Evolutionary conservation across 2,113 vertebrate genomes (phyloP).

Genomic region (Hippocampus comes): DNA sequence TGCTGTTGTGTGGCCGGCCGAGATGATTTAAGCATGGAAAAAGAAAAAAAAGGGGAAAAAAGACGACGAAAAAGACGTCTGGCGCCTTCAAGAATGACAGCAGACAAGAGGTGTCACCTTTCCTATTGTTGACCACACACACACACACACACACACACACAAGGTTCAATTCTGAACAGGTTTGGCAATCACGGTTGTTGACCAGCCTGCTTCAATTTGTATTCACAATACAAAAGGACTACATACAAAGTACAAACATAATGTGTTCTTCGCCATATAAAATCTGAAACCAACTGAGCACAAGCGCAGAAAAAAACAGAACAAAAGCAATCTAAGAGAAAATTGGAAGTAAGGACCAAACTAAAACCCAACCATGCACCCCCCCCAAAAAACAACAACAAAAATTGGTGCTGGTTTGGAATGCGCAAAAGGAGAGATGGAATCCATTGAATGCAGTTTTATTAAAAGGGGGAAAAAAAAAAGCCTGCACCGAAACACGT

Average conservation of each 20-base stretch:
- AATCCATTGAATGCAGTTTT: too few species aligned
- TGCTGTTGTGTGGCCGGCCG: conserved; percentile 4
- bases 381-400: too few species aligned
- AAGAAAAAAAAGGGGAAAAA: not conserved
- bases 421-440: too few species aligned
- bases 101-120: conserved; percentile 66
- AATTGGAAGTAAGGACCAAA: too few species aligned
- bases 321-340: too few species aligned
- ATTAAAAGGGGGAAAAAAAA: too few species aligned
- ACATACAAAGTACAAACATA: not conserved
- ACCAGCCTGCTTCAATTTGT: not conserved
- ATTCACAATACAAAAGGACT: not conserved
- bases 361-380: too few species aligned
- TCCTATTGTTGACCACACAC: conserved; percentile 56
- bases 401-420: too few species aligned
- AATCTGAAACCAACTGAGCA: not conserved
- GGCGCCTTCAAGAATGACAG: conserved; percentile 63
- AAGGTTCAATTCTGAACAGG: too few species aligned
- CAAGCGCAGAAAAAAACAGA: not conserved
- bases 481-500: too few species aligned
- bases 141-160: conserved; percentile 23
- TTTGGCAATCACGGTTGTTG: too few species aligned
- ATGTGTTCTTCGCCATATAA: not conserved
- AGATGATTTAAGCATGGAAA: conserved; percentile 28
- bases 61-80: conserved; percentile 30